Percentiles rank a stretch among this genome's conserved stretches.
phyloP scores from a whole-genome alignment of 2,888 invertebrate genomes.

The Noctua pronuba region DNA sequence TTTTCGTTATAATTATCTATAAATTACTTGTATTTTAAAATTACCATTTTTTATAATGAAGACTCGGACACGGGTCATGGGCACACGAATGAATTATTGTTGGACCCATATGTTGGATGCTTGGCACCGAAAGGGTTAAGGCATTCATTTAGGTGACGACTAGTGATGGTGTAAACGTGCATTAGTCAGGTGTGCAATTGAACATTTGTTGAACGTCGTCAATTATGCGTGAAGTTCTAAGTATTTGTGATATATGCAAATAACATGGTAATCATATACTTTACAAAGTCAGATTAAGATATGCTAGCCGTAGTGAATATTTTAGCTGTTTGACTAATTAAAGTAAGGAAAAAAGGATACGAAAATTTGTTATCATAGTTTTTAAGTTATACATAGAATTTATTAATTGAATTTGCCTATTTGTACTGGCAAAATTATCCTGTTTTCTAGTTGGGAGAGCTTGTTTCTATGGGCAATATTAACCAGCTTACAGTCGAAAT shows the following conservation, averaged over 20 bases:
- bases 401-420: background rate
- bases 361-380: background rate
- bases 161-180: background rate
- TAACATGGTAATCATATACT: constrained; percentile 19
- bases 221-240: constrained; percentile 30
- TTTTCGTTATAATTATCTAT: too few species aligned
- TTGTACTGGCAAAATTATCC: background rate
- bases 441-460: background rate
- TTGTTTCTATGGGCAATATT: background rate
- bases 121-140: too few species aligned
- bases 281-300: constrained; percentile 1
- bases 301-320: background rate
- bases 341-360: background rate
- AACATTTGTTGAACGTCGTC: constrained; percentile 16
- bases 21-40: too few species aligned
- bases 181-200: constrained; percentile 16
- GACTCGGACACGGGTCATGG: too few species aligned
- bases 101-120: too few species aligned
- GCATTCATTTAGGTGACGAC: background rate
- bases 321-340: background rate
- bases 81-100: too few species aligned
- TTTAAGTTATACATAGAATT: background rate
- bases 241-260: constrained; percentile 47
- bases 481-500: background rate
- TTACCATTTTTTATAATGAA: too few species aligned